phyloP scores from a whole-genome alignment of 2,797 vertebrate genomes.

The Glossophaga mutica region DNA sequence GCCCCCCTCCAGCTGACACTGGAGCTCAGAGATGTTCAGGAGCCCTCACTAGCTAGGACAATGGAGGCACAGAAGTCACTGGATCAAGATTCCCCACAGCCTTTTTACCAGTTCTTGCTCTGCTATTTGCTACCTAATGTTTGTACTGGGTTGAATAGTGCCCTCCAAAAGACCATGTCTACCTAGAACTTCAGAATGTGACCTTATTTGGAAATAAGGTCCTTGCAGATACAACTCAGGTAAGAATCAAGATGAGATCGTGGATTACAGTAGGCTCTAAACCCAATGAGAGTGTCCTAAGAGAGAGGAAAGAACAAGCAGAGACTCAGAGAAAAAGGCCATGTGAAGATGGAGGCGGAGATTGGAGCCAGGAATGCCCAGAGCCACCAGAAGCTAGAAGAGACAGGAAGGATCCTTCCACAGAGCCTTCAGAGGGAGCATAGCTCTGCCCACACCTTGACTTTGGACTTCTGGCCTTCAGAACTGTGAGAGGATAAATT shows the following conservation, averaged over 20 bases:
- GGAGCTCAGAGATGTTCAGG: background rate
- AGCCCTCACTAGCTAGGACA: background rate
- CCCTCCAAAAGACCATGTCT: background rate
- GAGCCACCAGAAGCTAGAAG: background rate
- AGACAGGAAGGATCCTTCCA: background rate
- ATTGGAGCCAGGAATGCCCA: background rate
- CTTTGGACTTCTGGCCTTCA: background rate
- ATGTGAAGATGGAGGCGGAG: background rate
- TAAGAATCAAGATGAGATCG: background rate
- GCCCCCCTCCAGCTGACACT: background rate
- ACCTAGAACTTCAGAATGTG: background rate
- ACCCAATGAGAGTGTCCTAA: background rate
- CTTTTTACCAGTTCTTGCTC: background rate
- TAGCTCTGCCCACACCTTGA: background rate
- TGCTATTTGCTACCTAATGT: background rate
- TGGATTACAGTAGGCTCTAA: background rate
- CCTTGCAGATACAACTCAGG: background rate
- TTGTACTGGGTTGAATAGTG: background rate
- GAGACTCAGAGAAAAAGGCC: background rate
- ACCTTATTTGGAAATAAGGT: background rate
- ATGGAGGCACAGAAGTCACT: background rate
- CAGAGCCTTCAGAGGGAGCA: background rate
- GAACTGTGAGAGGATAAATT: background rate
- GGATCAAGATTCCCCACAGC: fast-evolving
- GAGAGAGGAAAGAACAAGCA: background rate